Conservation (phyloP, 2,113 vertebrate genomes). For the Piaya cayana region DNA sequence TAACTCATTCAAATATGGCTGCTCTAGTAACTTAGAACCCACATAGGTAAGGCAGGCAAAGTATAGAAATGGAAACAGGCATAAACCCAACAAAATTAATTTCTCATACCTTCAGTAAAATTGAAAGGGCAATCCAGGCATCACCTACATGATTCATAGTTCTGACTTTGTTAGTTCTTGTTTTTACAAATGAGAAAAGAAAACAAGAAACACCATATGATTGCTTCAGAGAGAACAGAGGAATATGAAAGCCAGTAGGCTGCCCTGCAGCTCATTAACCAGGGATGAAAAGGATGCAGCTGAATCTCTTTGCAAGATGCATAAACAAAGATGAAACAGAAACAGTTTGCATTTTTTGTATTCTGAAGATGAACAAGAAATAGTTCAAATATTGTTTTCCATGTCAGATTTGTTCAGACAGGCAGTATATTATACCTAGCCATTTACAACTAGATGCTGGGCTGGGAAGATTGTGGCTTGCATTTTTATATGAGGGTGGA, state of each 20-base stretch:
- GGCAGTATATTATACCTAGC: neutral
- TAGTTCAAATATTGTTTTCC: neutral
- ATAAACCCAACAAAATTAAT: neutral
- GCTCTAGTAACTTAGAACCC: neutral
- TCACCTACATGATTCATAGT: neutral
- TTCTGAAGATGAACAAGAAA: neutral
- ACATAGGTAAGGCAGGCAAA: neutral
- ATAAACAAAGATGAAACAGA: neutral
- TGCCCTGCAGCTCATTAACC: conserved; percentile 35
- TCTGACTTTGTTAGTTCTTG: neutral
- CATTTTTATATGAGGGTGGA: neutral
- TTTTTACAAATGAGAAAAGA: neutral
- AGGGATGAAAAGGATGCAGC: neutral
- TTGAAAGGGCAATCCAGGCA: neutral
- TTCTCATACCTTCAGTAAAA: neutral
- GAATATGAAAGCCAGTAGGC: neutral
- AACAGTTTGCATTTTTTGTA: neutral
- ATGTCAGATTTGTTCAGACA: neutral
- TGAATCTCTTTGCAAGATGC: neutral
- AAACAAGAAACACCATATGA: neutral
- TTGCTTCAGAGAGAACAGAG: neutral
- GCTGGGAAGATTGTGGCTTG: neutral
- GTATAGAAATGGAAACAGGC: neutral
- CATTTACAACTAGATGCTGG: neutral
- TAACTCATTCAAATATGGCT: rapidly evolving